A percentile compares a stretch with the other conserved stretches of the same genome.
Evolutionary conservation across 2,113 vertebrate genomes (phyloP).

Genomic region (Otis tarda): DNA sequence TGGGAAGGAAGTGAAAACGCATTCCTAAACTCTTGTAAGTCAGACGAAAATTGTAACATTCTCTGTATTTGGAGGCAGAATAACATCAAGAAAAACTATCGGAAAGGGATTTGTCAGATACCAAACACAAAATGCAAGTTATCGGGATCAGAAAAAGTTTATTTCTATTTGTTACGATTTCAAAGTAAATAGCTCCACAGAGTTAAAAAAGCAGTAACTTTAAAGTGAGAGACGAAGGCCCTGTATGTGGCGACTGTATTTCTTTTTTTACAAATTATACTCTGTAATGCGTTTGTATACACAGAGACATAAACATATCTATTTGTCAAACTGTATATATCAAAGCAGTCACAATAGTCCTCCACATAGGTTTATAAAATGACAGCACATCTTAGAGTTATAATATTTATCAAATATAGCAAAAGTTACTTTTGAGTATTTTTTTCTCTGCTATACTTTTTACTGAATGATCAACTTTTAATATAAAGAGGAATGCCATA

Average conservation of each 20-base stretch:
- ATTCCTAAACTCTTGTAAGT: constrained; percentile 53
- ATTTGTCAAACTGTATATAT: not conserved
- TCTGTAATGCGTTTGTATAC: not conserved
- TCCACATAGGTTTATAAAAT: not conserved
- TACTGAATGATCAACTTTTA: constrained; percentile 35
- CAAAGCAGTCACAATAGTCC: not conserved
- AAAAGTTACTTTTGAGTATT: not conserved
- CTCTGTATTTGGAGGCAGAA: constrained; percentile 31
- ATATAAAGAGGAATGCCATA: constrained; percentile 4
- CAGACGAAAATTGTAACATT: constrained; percentile 34
- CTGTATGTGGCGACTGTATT: not conserved
- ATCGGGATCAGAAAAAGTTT: constrained; percentile 25
- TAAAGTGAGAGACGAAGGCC: not conserved
- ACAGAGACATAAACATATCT: not conserved
- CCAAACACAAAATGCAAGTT: not conserved
- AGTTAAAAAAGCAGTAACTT: not conserved
- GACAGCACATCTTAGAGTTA: not conserved
- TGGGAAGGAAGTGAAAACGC: constrained; percentile 39
- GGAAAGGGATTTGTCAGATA: constrained; percentile 29
- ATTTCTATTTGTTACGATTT: constrained; percentile 37
- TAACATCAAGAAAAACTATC: constrained; percentile 31
- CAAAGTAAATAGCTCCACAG: constrained; percentile 21
- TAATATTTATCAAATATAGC: not conserved
- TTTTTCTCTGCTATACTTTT: not conserved
- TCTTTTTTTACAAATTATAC: not conserved